Conservation (phyloP, 2,888 invertebrate genomes). For the Perithous albicinctus region DNA sequence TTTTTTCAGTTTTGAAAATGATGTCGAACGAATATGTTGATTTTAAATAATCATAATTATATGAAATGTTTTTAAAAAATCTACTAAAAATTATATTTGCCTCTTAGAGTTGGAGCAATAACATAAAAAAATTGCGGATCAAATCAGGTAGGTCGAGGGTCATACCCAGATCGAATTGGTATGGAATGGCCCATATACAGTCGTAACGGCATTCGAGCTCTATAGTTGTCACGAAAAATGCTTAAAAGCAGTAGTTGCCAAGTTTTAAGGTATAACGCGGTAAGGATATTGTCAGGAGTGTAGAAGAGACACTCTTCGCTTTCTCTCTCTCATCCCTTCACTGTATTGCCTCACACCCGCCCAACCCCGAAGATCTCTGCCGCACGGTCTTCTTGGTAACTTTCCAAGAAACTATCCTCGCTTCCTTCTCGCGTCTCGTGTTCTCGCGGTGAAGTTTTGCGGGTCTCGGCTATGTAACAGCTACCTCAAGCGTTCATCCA, state of each 20-base stretch:
- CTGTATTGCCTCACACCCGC: background rate
- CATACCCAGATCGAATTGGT: no score
- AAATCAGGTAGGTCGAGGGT: no score
- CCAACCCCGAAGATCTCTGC: constrained; percentile 30
- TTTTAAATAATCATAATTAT: no score
- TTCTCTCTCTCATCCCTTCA: constrained; percentile 38
- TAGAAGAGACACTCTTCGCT: constrained; percentile 2
- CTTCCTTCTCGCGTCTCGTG: constrained; percentile 11
- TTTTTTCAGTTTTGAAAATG: no score
- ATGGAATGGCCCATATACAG: no score
- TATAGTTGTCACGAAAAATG: constrained; percentile 64
- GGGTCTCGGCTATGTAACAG: constrained; percentile 61
- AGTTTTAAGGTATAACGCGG: constrained; percentile 71
- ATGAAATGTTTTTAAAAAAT: no score
- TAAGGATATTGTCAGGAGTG: constrained; percentile 60
- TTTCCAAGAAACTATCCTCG: constrained; percentile 71
- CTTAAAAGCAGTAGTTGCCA: constrained; percentile 74
- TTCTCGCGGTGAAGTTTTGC: constrained; percentile 71
- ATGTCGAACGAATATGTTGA: no score
- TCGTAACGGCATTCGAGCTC: background rate
- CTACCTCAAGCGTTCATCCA: background rate
- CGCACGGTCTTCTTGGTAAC: constrained; percentile 70
- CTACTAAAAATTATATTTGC: no score
- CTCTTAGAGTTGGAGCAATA: no score
- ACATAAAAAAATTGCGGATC: no score